Evolutionary conservation across 2,113 vertebrate species (phyloP).

Genomic region (Oncorhynchus gorbuscha): DNA sequence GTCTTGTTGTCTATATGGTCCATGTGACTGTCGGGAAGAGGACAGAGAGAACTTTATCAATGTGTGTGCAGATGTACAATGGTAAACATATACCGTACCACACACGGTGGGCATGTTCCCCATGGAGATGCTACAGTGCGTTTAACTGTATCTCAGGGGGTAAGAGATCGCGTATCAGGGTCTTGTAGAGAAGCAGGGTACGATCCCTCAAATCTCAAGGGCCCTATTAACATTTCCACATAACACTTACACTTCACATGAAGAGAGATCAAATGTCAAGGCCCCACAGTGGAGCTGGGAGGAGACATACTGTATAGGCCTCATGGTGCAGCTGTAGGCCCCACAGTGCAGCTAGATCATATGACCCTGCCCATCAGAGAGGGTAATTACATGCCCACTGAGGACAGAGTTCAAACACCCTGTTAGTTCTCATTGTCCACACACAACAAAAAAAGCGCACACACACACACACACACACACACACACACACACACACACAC

Average conservation of each 20-base stretch:
- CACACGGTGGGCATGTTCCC: not conserved
- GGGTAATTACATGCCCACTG: conserved; percentile 53
- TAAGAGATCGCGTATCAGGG: not conserved
- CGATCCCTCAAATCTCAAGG: conserved; percentile 28
- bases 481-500: too few relatives aligned
- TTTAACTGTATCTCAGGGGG: not conserved
- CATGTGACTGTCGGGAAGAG: conserved; percentile 33
- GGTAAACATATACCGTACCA: not conserved
- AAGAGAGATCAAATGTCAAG: not conserved
- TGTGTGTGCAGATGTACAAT: not conserved
- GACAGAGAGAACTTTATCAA: conserved; percentile 7
- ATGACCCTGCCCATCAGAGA: not conserved
- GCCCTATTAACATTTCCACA: conserved; percentile 27
- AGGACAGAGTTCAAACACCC: conserved; percentile 55
- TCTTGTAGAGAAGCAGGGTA: not conserved
- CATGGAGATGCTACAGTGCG: not conserved
- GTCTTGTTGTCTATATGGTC: conserved; percentile 29
- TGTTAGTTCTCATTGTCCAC: too few relatives aligned
- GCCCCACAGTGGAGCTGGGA: not conserved
- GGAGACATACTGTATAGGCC: not conserved
- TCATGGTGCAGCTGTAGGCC: not conserved
- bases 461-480: too few relatives aligned
- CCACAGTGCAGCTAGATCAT: not conserved
- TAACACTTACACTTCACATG: not conserved
- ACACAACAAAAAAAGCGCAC: too few relatives aligned